A percentile compares a stretch with the other conserved stretches of the same genome.
These are phyloP conservation scores for Gymnoscopelus microlampas DNA, from an alignment of 2,797 vertebrate species.

Conservation along the genomic window DNA sequence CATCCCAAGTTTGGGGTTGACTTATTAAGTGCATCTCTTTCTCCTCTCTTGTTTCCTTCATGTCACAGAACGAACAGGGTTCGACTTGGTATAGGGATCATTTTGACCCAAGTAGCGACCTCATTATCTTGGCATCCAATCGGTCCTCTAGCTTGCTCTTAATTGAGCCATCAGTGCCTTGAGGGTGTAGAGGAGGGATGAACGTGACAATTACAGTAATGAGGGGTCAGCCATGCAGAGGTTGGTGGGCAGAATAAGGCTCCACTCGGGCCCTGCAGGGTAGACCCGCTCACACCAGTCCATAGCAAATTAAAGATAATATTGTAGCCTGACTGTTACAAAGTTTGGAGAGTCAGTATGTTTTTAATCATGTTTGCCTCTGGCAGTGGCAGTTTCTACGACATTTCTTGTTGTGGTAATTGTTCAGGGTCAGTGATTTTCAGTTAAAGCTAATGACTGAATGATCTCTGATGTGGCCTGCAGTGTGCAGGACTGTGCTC, in stretches of 20 bases:
- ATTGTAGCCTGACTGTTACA: conserved; percentile 37
- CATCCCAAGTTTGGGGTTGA: neutral
- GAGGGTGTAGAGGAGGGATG: conserved; percentile 66
- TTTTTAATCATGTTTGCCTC: conserved; percentile 49
- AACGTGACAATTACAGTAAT: conserved; percentile 80
- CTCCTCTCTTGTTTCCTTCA: conserved; percentile 24
- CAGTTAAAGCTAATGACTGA: conserved; percentile 23
- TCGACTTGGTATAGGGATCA: conserved; percentile 43
- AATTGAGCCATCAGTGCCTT: conserved; percentile 79
- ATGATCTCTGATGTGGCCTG: conserved; percentile 28
- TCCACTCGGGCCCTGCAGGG: conserved; percentile 50
- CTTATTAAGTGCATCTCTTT: conserved; percentile 17
- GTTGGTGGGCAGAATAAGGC: conserved; percentile 55
- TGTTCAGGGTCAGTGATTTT: conserved; percentile 36
- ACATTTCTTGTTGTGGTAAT: conserved; percentile 36
- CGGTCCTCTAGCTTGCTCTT: conserved; percentile 69
- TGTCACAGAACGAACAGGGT: conserved; percentile 35
- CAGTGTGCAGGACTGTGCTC: conserved; percentile 3
- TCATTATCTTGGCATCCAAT: conserved; percentile 74
- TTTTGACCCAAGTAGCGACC: conserved; percentile 57
- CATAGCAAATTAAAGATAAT: conserved; percentile 58
- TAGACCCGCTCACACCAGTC: conserved; percentile 48
- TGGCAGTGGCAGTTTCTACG: conserved; percentile 22
- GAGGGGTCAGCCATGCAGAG: conserved; percentile 73
- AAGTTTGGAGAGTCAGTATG: conserved; percentile 35